These are phyloP conservation scores for Hippocampus barbouri DNA, from an alignment of 2,113 vertebrate species.

Conservation along the genomic window DNA sequence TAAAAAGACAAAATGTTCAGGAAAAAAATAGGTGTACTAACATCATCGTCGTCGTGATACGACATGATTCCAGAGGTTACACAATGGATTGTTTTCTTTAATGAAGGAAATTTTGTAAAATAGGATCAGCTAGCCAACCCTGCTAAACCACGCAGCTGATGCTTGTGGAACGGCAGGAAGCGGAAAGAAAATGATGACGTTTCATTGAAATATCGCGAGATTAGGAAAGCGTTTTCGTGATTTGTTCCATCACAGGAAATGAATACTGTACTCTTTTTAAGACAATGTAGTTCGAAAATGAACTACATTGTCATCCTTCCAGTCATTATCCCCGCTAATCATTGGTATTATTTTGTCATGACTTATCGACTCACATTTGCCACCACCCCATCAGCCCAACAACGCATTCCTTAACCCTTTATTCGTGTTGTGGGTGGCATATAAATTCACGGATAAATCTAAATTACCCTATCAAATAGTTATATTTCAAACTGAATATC, in stretches of 20 bases:
- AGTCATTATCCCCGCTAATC: not conserved
- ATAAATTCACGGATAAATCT: not conserved
- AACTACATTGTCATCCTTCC: too few relatives aligned
- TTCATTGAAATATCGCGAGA: rapidly evolving
- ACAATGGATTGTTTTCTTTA: not conserved
- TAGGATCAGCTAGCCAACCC: not conserved
- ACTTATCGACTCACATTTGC: not conserved
- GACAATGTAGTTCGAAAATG: not conserved
- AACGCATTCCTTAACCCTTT: not conserved
- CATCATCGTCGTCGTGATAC: constrained; percentile 65
- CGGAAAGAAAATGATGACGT: constrained; percentile 30
- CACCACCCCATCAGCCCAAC: too few relatives aligned
- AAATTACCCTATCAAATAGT: not conserved
- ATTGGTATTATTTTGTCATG: not conserved
- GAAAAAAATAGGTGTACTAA: not conserved
- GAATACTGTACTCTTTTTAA: not conserved
- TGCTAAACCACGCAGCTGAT: constrained; percentile 57
- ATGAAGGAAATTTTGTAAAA: not conserved
- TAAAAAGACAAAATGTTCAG: not conserved
- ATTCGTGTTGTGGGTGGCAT: not conserved
- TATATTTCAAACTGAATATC: not conserved
- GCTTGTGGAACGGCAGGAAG: constrained; percentile 25
- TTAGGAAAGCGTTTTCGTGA: too few relatives aligned
- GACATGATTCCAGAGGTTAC: constrained; percentile 47
- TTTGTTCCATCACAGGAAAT: constrained; percentile 52